Evolutionary conservation across 2,888 invertebrate genomes (phyloP), one percentile per base, ranked within the genome.

Genomic region (Sinelater perroti): DNA sequence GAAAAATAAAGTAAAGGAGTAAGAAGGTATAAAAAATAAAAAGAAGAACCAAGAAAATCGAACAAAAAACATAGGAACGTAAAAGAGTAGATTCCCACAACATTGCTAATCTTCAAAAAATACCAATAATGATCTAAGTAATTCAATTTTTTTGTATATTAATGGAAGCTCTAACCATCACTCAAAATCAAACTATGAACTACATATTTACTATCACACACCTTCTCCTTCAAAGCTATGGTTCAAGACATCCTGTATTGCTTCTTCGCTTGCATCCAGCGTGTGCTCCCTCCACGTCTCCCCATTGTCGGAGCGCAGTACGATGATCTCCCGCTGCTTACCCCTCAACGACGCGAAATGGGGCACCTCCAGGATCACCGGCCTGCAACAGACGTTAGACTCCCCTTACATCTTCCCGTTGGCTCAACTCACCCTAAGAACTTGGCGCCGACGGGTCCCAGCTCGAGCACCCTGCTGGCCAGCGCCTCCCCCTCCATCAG

Each of bases 241-340:
- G 73, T 94, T 93, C 57, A 98, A 81, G 16, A 95, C 93, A 74
- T 97, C 96, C 79, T 96, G 89, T 21, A 94, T 88, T 40, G 91
- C 90, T 72, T 94, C 92, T 73, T 94, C 93, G 49, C 86, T 89
- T 55, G 93, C 91, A 72, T 90, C 88, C 58, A 93, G 78, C 26
- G 90, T 89, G 76, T 99, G 99, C 74, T 99, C 99, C 64, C 94
- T 91, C 99, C 99, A 99, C 20, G 92, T 94, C 78, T 98, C 97
- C 11, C 99, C 99, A 71, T 97, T 96, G 79, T 99, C 98, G 2
- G 97, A 97, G 42, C 98, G 87, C 61, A 99, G 81, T 65, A 99
- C 91, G 26, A 97, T 91, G 42, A 99, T 95, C 83, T 99, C 99
- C 3, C 99, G 86, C 76, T 99, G 98, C 67, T 89, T 90, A 56